Conservation (phyloP, 2,888 invertebrate genomes). For the Lepidochrysops patricia region DNA sequence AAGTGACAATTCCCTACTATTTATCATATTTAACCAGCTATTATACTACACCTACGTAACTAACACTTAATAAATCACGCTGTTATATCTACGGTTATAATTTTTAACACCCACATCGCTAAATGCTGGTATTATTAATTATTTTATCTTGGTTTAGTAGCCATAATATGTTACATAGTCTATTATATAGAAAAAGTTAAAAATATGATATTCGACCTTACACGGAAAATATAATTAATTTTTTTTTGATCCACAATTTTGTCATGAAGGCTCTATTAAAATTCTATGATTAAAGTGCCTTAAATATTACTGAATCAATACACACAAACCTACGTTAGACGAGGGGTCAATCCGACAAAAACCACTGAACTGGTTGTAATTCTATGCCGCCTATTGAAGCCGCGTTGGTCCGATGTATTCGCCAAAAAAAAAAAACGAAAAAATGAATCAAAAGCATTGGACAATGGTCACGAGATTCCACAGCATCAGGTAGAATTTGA, state of each 20-base stretch:
- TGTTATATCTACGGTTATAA: constrained; percentile 60
- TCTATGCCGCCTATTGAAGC: constrained; percentile 44
- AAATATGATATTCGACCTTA: too few relatives aligned
- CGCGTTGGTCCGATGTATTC: constrained; percentile 47
- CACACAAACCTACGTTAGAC: not conserved
- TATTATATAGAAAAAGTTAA: too few relatives aligned
- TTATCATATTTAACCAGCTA: constrained; percentile 43
- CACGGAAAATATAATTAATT: too few relatives aligned
- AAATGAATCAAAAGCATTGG: constrained; percentile 66
- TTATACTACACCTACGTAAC: constrained; percentile 54
- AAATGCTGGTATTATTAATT: constrained; percentile 31
- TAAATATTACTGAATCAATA: not conserved
- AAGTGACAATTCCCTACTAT: constrained; percentile 15
- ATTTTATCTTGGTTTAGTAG: constrained; percentile 3
- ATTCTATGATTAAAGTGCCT: not conserved
- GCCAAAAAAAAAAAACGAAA: constrained; percentile 38
- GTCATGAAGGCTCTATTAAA: too few relatives aligned
- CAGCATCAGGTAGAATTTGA: constrained; percentile 60
- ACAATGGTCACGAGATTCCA: constrained; percentile 67
- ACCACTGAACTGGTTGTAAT: constrained; percentile 39
- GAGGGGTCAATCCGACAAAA: constrained; percentile 29
- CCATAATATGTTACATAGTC: too few relatives aligned
- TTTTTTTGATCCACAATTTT: too few relatives aligned
- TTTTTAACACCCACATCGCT: constrained; percentile 72
- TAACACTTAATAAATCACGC: constrained; percentile 67